Evolutionary conservation across 92 coral and sea anemone genomes (phyloP).

Genomic region (Bergia sp.): DNA sequence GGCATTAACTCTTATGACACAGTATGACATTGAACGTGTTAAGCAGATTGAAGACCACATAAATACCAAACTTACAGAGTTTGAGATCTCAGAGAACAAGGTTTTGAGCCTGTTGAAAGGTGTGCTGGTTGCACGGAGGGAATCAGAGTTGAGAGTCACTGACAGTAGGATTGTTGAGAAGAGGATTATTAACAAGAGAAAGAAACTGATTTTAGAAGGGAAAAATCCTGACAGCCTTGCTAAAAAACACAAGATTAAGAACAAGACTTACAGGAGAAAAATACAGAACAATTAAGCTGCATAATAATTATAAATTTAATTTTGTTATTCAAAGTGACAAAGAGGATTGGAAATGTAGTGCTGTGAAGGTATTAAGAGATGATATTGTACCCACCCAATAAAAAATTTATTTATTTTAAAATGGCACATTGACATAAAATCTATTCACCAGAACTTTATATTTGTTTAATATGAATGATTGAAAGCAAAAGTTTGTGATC

Average conservation of each 20-base stretch:
- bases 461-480: no score
- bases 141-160: conserved; percentile 76
- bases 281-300: background rate
- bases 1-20: conserved; percentile 91
- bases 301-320: background rate
- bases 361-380: background rate
- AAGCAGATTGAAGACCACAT: conserved; percentile 73
- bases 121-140: conserved; percentile 91
- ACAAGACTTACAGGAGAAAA: background rate
- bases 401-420: no score
- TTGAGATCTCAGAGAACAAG: conserved; percentile 82
- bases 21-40: conserved; percentile 87
- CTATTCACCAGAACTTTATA: no score
- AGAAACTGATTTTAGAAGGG: conserved; percentile 78
- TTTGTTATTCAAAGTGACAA: background rate
- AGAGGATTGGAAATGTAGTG: background rate
- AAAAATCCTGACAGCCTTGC: conserved; percentile 62
- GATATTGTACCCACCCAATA: no score
- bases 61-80: conserved; percentile 76
- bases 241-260: conserved; percentile 44
- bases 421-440: no score
- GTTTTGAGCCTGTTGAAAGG: conserved; percentile 81
- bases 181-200: conserved; percentile 77
- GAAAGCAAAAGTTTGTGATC: no score
- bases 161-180: conserved; percentile 84